Percentiles rank a stretch among this genome's conserved stretches.
Evolutionary conservation across 2,888 invertebrate genomes (phyloP).

Genomic region (Tachina fera): DNA sequence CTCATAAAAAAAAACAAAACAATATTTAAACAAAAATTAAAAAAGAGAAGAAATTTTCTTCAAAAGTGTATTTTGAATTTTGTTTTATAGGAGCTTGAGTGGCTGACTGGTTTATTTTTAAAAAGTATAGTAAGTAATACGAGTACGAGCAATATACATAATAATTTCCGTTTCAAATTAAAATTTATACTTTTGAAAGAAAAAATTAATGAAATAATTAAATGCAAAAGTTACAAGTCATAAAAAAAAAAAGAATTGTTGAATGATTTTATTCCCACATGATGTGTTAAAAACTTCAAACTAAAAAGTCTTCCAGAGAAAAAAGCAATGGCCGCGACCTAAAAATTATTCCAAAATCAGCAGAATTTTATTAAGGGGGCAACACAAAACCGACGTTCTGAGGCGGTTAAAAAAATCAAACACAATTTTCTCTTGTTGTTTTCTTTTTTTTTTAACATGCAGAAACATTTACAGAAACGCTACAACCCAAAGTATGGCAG

Average conservation of each 20-base stretch:
- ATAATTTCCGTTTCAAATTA: constrained; percentile 71
- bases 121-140: background rate
- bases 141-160: constrained; percentile 17
- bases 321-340: constrained; percentile 68
- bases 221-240: constrained; percentile 57
- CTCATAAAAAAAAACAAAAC: constrained; percentile 4
- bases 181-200: constrained; percentile 37
- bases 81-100: background rate
- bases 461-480: too few relatives aligned
- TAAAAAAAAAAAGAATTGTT: constrained; percentile 36
- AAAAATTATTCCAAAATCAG: constrained; percentile 14
- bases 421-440: too few relatives aligned
- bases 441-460: too few relatives aligned
- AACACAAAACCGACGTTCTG: background rate
- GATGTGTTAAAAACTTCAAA: constrained; percentile 27
- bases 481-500: too few relatives aligned
- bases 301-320: constrained; percentile 3
- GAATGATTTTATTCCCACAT: constrained; percentile 39
- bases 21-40: constrained; percentile 12
- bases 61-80: constrained; percentile 15
- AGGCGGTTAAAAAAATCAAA: background rate
- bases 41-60: constrained; percentile 22
- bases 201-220: constrained; percentile 52
- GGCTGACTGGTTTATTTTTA: constrained; percentile 44
- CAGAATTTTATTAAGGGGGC: constrained; percentile 2